These are phyloP conservation scores for Bedellia somnulentella DNA, from an alignment of 2,888 invertebrate genomes.

Conservation along the genomic window DNA sequence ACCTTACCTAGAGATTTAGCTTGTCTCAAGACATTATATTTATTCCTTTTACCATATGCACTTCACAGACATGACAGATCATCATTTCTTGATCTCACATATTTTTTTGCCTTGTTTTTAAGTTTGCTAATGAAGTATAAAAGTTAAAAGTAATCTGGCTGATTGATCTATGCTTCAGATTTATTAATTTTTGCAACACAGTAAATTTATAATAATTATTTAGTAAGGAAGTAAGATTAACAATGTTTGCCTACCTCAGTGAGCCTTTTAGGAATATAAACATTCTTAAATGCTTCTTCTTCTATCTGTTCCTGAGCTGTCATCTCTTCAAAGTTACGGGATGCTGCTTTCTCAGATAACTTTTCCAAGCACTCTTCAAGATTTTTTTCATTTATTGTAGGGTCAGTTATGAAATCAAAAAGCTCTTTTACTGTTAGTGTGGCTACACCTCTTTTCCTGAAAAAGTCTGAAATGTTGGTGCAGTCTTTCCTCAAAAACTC, in stretches of 20 bases:
- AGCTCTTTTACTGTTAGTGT: conserved; percentile 89
- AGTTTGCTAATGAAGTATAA: not conserved
- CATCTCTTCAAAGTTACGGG: conserved; percentile 64
- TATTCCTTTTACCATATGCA: too few relatives aligned
- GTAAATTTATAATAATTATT: not conserved
- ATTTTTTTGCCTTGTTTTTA: too few relatives aligned
- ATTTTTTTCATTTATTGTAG: conserved; percentile 77
- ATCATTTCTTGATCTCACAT: too few relatives aligned
- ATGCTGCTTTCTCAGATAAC: conserved; percentile 68
- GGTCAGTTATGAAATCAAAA: conserved; percentile 96
- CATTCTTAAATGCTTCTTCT: conserved; percentile 90
- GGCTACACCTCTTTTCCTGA: conserved; percentile 85
- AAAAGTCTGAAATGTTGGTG: conserved; percentile 89
- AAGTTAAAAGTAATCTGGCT: not conserved
- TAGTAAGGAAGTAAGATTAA: too few relatives aligned
- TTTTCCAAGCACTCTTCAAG: conserved; percentile 79
- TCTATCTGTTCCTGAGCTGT: conserved; percentile 78
- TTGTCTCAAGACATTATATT: too few relatives aligned
- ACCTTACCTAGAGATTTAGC: too few relatives aligned
- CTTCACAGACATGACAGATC: too few relatives aligned
- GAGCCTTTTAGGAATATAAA: conserved; percentile 90
- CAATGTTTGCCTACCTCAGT: conserved; percentile 86
- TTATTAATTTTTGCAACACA: not conserved
- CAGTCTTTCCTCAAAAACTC: conserved; percentile 95
- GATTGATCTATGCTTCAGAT: not conserved